These are phyloP conservation scores for Peromyscus leucopus DNA, from an alignment of 2,113 vertebrate species.

Conservation along the genomic window DNA sequence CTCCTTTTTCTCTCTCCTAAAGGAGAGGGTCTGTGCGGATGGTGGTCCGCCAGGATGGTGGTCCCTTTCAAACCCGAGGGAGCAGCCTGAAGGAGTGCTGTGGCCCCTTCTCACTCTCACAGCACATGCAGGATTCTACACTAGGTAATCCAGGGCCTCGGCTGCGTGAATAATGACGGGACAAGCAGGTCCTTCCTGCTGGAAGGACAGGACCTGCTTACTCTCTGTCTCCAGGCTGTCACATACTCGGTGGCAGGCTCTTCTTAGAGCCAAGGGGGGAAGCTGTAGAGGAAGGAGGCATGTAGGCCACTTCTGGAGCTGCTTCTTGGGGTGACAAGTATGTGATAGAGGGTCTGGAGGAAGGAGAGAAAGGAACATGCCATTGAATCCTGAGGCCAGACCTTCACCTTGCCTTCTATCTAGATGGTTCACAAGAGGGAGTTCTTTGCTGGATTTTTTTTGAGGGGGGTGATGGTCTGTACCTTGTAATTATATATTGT, in stretches of 20 bases:
- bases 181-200: not conserved
- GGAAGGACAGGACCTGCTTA: not conserved
- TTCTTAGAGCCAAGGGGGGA: not conserved
- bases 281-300: not conserved
- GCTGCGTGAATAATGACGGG: constrained; percentile 30
- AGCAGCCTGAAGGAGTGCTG: not conserved
- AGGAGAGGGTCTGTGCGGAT: not conserved
- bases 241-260: not conserved
- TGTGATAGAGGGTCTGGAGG: not conserved
- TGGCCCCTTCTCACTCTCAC: not conserved
- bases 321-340: not conserved
- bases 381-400: not conserved
- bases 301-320: not conserved
- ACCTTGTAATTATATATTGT: not conserved
- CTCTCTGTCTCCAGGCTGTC: constrained; percentile 28
- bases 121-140: not conserved
- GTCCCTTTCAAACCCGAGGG: not conserved
- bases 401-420: not conserved
- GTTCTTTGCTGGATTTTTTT: not conserved
- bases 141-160: constrained; percentile 34
- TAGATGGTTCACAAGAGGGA: not conserved
- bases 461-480: not conserved
- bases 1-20: constrained; percentile 30
- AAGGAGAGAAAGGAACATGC: not conserved
- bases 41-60: not conserved